phyloP scores from a whole-genome alignment of 2,797 vertebrate genomes.

The Diplodus puntazzo region DNA sequence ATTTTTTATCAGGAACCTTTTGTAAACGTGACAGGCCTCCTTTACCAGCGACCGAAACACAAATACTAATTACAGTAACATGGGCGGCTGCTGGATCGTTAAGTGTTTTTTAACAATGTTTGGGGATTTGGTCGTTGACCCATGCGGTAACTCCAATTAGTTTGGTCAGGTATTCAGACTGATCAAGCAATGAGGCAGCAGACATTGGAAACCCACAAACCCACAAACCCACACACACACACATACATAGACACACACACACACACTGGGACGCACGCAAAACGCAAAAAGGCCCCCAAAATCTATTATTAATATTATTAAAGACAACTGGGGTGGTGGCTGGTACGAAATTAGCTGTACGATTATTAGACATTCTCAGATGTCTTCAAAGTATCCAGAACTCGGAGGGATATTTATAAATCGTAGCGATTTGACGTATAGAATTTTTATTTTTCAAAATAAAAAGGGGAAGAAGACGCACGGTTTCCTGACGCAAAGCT shows the following conservation, averaged over 20 bases:
- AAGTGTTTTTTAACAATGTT: constrained; percentile 68
- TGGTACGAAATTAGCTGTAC: neutral
- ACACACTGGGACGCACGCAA: neutral
- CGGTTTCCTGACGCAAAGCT: neutral
- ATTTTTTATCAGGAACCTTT: neutral
- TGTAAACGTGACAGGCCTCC: constrained; percentile 18
- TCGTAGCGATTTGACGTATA: neutral
- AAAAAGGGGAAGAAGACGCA: too few relatives aligned
- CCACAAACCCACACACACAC: constrained; percentile 12
- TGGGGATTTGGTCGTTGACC: constrained; percentile 59
- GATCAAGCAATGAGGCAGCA: constrained; percentile 55
- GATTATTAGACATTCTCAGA: neutral
- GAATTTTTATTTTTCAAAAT: too few relatives aligned
- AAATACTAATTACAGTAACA: constrained; percentile 50
- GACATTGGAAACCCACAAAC: constrained; percentile 20
- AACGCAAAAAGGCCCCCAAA: neutral
- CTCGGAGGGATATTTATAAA: neutral
- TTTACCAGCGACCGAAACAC: constrained; percentile 17
- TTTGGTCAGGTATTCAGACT: constrained; percentile 65
- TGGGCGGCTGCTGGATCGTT: constrained; percentile 34
- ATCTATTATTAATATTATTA: neutral
- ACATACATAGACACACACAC: neutral
- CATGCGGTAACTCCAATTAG: constrained; percentile 58
- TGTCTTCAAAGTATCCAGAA: neutral
- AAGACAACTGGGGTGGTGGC: neutral